A percentile compares a stretch with the other conserved stretches of the same genome.
Evolutionary conservation across 2,797 vertebrate species (phyloP).

Genomic region (Thunnus albacares): DNA sequence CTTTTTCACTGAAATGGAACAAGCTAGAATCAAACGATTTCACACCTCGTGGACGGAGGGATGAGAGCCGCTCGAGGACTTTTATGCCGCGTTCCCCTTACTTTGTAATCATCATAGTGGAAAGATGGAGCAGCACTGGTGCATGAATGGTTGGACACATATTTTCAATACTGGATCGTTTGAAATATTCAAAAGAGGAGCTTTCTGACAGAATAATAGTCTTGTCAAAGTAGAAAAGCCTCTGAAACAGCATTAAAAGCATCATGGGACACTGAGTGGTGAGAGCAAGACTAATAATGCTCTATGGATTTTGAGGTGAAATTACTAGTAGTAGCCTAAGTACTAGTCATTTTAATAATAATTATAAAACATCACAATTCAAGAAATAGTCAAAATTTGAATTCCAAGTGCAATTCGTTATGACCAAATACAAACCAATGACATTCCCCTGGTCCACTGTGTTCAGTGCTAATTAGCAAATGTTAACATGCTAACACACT

Average conservation of each 20-base stretch:
- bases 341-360: too few species aligned
- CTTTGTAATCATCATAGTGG: conserved; percentile 55
- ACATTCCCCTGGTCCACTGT: neutral
- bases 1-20: conserved; percentile 55
- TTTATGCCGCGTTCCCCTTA: conserved; percentile 40
- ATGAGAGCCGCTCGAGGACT: conserved; percentile 49
- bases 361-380: too few species aligned
- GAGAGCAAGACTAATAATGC: neutral
- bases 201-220: neutral
- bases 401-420: neutral
- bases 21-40: conserved; percentile 76
- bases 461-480: neutral
- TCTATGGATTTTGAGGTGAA: neutral
- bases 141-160: conserved; percentile 17
- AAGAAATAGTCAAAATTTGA: too few species aligned
- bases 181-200: neutral
- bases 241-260: conserved; percentile 6
- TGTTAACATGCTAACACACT: neutral
- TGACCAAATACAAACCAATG: neutral
- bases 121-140: conserved; percentile 20
- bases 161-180: conserved; percentile 18
- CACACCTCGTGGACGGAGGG: conserved; percentile 57
- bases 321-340: neutral
- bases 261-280: neutral
- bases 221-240: neutral